Base-by-base conservation (phyloP, 2,113 vertebrate species). In the Psittacula cyanocephala region DNA sequence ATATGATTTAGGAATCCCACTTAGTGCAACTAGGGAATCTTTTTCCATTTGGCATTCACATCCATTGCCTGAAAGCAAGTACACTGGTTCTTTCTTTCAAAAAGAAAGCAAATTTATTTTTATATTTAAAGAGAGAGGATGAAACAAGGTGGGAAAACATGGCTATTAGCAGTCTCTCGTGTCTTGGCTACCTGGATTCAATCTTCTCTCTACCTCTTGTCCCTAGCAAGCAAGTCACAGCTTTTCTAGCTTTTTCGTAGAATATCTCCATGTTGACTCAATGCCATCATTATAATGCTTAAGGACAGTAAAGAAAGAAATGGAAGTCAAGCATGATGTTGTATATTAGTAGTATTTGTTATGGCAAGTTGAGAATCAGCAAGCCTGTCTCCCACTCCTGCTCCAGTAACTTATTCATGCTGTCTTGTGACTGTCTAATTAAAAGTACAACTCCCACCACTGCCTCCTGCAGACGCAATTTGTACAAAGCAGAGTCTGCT, bases 381-480 rank as follows among this genome's bases (percentile, higher is more conserved):
- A 82, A 59, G 44, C 10, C 37, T 33, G 19, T 57, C 9, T 52
- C 76, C 44, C 33, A 17, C 18, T 88, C 52, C 44, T 57, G 20
- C 50, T 81, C 19, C 60, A 84, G 23, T 37, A 83, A 46, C 7
- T 63, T 81, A 68, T 53, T 92, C 64, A 84, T 6, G 1, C 60
- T 75, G 24, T 67, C 72, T 89, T 63, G 33, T 91, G 84, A 64
- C 50, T 64, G 47, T 39, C 14, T 83, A 3, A 78, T 84, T 75
- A 57, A 44, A 84, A 86, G 28, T 13, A 29, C 52, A 78, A 78
- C 62, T 94, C 84, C 50, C 50, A 94, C 43, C 37, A 33, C 50
- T 94, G 81, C 50, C 87, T 96, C 68, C 69, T 84, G 91, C 87
- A 84, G 89, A 84, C 25, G 77, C 10, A 18, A 63, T 71, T 67